Conservation (phyloP, 1,140 invertebrate genomes). For the Paraescarpia echinospica region DNA sequence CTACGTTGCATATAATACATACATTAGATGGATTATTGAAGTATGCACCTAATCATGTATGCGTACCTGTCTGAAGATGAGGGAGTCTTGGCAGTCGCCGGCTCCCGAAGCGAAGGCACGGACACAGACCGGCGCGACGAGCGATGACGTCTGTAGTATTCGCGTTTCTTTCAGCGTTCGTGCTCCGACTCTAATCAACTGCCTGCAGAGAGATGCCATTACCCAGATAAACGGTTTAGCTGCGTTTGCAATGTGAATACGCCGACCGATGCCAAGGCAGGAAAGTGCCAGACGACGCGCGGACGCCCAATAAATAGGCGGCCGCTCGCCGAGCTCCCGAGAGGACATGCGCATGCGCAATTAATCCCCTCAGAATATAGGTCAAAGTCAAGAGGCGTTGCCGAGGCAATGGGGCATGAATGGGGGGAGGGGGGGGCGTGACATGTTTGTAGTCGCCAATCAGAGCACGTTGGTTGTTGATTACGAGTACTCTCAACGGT, state of each 20-base stretch:
- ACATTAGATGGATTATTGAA: neutral
- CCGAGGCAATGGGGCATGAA: neutral
- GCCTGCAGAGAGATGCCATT: neutral
- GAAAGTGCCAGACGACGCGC: neutral
- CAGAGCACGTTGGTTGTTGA: neutral
- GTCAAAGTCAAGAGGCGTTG: neutral
- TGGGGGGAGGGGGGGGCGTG: neutral
- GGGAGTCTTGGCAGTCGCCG: neutral
- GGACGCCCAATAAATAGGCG: neutral
- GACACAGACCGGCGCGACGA: neutral
- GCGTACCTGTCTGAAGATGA: neutral
- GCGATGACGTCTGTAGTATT: neutral
- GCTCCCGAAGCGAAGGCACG: neutral
- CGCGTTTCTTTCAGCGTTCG: neutral
- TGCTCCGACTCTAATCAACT: neutral
- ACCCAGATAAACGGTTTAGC: neutral
- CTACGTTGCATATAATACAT: neutral
- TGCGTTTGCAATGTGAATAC: neutral
- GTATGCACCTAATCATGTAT: neutral
- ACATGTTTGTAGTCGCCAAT: neutral
- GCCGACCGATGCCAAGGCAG: neutral
- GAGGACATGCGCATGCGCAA: neutral
- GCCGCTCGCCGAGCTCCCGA: neutral
- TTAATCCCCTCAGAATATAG: neutral
- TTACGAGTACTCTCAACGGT: neutral